phyloP scores from a whole-genome alignment of 2,797 vertebrate species.

The Sternarchorhynchus goeldii region DNA sequence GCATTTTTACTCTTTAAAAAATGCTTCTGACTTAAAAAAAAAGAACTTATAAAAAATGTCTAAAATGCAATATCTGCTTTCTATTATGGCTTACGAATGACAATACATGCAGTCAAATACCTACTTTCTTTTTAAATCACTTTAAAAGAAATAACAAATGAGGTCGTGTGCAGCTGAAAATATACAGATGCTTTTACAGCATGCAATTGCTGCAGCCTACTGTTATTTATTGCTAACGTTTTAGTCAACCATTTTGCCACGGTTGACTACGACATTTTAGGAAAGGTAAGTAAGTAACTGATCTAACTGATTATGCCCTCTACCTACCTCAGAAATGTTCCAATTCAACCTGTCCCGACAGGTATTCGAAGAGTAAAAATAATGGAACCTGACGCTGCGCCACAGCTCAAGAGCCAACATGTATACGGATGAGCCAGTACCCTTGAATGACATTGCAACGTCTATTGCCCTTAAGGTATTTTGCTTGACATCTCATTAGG shows the following conservation, averaged over 20 bases:
- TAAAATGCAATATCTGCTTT: too few relatives aligned
- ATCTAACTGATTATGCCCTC: not conserved
- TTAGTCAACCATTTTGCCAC: not conserved
- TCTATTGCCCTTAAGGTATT: not conserved
- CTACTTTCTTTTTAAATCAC: too few relatives aligned
- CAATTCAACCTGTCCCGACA: conserved; percentile 55
- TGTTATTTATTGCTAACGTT: too few relatives aligned
- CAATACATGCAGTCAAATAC: too few relatives aligned
- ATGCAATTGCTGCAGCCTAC: too few relatives aligned
- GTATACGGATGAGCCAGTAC: conserved; percentile 33
- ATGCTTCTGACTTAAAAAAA: too few relatives aligned
- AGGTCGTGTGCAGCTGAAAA: too few relatives aligned
- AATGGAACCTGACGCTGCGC: conserved; percentile 65
- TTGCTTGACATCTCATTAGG: not conserved
- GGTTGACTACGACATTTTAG: not conserved
- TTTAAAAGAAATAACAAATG: too few relatives aligned
- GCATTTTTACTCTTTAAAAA: too few relatives aligned
- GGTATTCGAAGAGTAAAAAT: conserved; percentile 61
- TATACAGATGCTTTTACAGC: too few relatives aligned
- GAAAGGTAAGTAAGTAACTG: not conserved
- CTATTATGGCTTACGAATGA: too few relatives aligned
- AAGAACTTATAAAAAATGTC: too few relatives aligned
- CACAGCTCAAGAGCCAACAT: conserved; percentile 50
- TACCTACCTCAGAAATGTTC: conserved; percentile 40
- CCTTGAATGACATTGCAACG: conserved; percentile 32